Evolutionary conservation across 1,140 invertebrate genomes (phyloP).

Genomic region (Drosophila ambigua): DNA sequence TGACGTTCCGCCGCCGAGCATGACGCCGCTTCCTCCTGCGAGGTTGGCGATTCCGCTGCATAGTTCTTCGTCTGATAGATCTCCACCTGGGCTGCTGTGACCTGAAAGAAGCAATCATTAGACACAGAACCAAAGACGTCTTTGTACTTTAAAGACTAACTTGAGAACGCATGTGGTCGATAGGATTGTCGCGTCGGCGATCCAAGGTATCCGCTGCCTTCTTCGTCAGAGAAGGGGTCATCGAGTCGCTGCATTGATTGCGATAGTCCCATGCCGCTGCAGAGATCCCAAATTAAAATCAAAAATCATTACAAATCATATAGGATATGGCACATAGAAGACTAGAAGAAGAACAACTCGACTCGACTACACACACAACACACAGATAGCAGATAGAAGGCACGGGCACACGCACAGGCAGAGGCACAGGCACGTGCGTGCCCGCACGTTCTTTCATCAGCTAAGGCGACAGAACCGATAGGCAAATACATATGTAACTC

Average conservation of each 20-base stretch:
- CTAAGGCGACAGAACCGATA: slow-evolving; percentile 49
- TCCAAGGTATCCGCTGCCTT: slow-evolving; percentile 84
- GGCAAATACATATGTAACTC: slow-evolving; percentile 24
- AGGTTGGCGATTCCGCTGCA: slow-evolving; percentile 85
- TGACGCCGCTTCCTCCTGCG: slow-evolving; percentile 71
- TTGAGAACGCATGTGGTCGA: slow-evolving; percentile 84
- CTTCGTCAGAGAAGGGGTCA: slow-evolving; percentile 84
- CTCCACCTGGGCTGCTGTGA: slow-evolving; percentile 85
- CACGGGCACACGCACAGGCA: too few relatives aligned
- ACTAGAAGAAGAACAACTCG: slow-evolving; percentile 43
- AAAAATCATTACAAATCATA: slow-evolving; percentile 33
- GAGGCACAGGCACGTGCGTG: too few relatives aligned
- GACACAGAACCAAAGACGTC: neutral
- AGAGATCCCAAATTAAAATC: slow-evolving; percentile 37
- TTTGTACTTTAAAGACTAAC: slow-evolving; percentile 38
- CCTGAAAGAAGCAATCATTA: slow-evolving; percentile 32
- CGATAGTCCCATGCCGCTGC: slow-evolving; percentile 84
- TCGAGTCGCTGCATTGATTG: slow-evolving; percentile 84
- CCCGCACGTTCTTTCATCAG: slow-evolving; percentile 29
- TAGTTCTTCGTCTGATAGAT: slow-evolving; percentile 88
- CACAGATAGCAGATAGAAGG: slow-evolving; percentile 1
- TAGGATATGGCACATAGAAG: slow-evolving; percentile 22
- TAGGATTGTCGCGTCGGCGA: slow-evolving; percentile 84
- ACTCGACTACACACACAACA: slow-evolving; percentile 62
- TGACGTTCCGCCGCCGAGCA: slow-evolving; percentile 80